Evolutionary conservation across 2,888 invertebrate species (phyloP), one percentile per base, ranked within the genome.

Genomic region (Drosophila maculinotata): DNA sequence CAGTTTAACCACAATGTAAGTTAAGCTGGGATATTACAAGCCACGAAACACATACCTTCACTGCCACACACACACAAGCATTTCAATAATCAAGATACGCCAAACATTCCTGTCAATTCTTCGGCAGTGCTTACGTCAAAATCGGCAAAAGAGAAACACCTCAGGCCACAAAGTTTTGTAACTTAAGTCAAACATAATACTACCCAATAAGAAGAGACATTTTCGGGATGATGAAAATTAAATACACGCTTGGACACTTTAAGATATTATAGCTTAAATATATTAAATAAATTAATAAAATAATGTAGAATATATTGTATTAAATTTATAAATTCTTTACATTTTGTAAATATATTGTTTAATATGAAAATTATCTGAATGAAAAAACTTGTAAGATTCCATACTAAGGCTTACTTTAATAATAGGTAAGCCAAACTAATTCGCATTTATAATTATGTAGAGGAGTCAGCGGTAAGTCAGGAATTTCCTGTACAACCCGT

Each of bases 1-100:
- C 72, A 69, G 58, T 66, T 58, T 36, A 68, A 44, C 53, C 58
- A 69, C 63, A 60, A 26, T 48, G 39, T 23, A 77, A 68, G 69
- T 68, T 69, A 45, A 53, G 44, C 48, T 45, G 8, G 35, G 48
- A 23, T 28, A 64, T 59, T 48, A 58, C 53, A 62, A 44, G 42
- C 28, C 38, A 45, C 35, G 26, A 41, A 48, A 31, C n/a, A 25
- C 20, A 35, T 23, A 45, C 5, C 14, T 9, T 23, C 25, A 42
- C 25, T 7, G 12, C 14, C 31, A 25, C 26, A 25, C 5, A 51
- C 48, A 31, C 31, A 49, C 20, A 41, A 44, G 4, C 17, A 10
- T 28, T 20, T 38, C 48, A 48, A 48, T 38, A 38, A 54, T 42
- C 35, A 59, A 59, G 25, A 31, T 23, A 7, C 12, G n/a, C 23